Conservation (phyloP, 92 coral and sea anemone species). For the Palythoa caribaeorum region DNA sequence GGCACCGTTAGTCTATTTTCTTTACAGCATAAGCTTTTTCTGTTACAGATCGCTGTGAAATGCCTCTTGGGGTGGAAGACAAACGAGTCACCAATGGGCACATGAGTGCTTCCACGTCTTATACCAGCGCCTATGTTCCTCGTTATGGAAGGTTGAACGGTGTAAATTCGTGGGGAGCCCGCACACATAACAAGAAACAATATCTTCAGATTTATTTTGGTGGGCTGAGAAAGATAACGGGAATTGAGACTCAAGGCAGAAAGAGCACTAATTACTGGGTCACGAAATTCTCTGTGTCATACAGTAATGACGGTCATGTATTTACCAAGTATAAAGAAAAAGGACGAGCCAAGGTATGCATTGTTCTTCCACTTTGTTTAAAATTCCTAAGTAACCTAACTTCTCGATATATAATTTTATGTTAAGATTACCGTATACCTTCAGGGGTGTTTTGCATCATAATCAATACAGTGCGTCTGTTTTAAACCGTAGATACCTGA, state of each 20-base stretch:
- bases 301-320: constrained; percentile 59
- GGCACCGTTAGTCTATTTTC: not conserved
- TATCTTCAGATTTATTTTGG: constrained; percentile 38
- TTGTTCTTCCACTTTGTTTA: not conserved
- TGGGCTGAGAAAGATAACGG: constrained; percentile 10
- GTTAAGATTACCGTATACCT: no score
- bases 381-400: not conserved
- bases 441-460: no score
- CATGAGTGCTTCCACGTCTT: constrained; percentile 25
- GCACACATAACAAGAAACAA: constrained; percentile 15
- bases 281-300: constrained; percentile 39
- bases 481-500: no score
- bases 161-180: constrained; percentile 22
- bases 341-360: constrained; percentile 13
- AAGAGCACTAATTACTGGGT: constrained; percentile 59
- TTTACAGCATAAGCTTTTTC: not conserved
- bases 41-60: constrained; percentile 19
- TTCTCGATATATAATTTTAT: not conserved
- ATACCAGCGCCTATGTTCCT: constrained; percentile 36
- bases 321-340: constrained; percentile 56
- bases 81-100: constrained; percentile 25
- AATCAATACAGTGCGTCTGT: no score
- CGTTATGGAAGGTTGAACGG: constrained; percentile 36
- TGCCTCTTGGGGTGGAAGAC: constrained; percentile 46
- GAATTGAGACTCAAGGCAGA: constrained; percentile 68